Conservation (phyloP, 92 coral and sea anemone species). For the Meandrina meandrites region DNA sequence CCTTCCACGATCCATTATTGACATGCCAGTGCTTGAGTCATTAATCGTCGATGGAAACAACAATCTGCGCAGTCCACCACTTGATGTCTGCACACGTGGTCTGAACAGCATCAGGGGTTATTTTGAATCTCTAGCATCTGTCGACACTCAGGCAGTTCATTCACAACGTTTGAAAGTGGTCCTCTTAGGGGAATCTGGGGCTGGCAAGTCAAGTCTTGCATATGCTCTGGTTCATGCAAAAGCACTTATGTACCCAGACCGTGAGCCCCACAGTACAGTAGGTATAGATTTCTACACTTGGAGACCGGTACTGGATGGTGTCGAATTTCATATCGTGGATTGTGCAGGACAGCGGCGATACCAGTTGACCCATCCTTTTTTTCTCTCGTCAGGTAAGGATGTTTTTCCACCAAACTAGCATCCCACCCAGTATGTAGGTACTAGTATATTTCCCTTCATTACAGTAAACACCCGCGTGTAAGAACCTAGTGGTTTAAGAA, state of each 20-base stretch:
- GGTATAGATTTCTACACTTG: slow-evolving; percentile 87
- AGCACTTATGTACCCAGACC: slow-evolving; percentile 43
- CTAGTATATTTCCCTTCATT: too few species aligned
- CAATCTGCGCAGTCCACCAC: slow-evolving; percentile 82
- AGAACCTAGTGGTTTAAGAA: too few species aligned
- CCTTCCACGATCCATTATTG: slow-evolving; percentile 75
- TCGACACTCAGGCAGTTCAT: slow-evolving; percentile 57
- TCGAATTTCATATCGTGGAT: slow-evolving; percentile 85
- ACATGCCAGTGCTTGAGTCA: slow-evolving; percentile 53
- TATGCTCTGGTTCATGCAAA: slow-evolving; percentile 71
- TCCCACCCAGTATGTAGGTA: too few species aligned
- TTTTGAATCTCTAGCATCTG: slow-evolving; percentile 62
- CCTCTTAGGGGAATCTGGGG: slow-evolving; percentile 89
- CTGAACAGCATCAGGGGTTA: slow-evolving; percentile 73
- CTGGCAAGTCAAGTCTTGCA: slow-evolving; percentile 90
- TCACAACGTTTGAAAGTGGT: slow-evolving; percentile 82
- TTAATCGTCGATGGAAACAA: slow-evolving; percentile 70
- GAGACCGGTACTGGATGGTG: slow-evolving; percentile 71
- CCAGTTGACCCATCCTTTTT: slow-evolving; percentile 92
- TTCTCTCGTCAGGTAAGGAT: slow-evolving; percentile 86
- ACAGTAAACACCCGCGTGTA: too few species aligned
- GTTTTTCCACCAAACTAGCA: too few species aligned
- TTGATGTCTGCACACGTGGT: slow-evolving; percentile 81
- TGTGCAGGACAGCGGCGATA: slow-evolving; percentile 95
- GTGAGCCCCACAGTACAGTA: slow-evolving; percentile 72